Percentiles rank a stretch among this genome's conserved stretches.
These are phyloP conservation scores for Hydractinia symbiolongicarpus DNA, from an alignment of 30 jellyfish, hydroid and myxozoan genomes.

Conservation along the genomic window DNA sequence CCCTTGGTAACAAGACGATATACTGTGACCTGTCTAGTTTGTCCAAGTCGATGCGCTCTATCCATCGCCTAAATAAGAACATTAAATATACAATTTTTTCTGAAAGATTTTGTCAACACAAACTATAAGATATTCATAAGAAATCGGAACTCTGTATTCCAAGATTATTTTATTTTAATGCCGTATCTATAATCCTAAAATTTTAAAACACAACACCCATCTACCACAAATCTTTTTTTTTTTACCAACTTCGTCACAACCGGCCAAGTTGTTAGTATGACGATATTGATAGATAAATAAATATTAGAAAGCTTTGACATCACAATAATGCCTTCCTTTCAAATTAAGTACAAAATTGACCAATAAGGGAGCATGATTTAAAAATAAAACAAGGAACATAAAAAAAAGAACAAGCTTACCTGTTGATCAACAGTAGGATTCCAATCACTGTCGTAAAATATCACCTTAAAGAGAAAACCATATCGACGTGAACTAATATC, in stretches of 20 bases:
- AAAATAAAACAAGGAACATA: not conserved
- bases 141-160: not conserved
- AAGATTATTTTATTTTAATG: too few relatives aligned
- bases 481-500: not conserved
- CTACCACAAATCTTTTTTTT: too few relatives aligned
- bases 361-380: too few relatives aligned
- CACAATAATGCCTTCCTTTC: too few relatives aligned
- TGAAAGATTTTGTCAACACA: not conserved
- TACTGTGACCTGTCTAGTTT: slow-evolving; percentile 92
- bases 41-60: slow-evolving; percentile 98
- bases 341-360: too few relatives aligned
- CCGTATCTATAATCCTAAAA: too few relatives aligned
- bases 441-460: slow-evolving; percentile 98
- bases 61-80: slow-evolving; percentile 81
- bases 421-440: slow-evolving; percentile 98
- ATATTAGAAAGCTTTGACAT: too few relatives aligned
- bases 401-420: slow-evolving; percentile 29
- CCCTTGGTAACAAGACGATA: slow-evolving; percentile 90
- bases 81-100: not conserved
- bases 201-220: too few relatives aligned
- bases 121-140: not conserved
- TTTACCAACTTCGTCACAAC: not conserved
- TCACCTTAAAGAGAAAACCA: slow-evolving; percentile 50
- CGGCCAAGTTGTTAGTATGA: too few relatives aligned
- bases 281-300: too few relatives aligned